Evolutionary conservation across 2,113 vertebrate genomes (phyloP).

Genomic region (Arenaria interpres): DNA sequence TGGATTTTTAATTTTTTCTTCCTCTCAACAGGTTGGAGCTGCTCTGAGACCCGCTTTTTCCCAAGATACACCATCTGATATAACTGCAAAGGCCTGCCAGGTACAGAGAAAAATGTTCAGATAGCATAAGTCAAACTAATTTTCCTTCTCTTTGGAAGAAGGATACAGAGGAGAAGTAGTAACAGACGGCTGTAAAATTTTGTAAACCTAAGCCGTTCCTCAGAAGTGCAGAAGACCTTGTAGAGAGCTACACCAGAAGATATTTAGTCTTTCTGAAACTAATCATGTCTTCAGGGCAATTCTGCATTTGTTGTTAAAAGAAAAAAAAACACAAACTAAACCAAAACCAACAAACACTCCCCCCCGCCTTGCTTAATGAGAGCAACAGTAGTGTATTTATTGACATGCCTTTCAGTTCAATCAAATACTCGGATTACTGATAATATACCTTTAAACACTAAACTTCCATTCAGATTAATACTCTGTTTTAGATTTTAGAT

Average conservation of each 20-base stretch:
- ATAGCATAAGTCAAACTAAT: not conserved
- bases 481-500: not conserved
- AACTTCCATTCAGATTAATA: not conserved
- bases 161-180: not conserved
- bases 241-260: not conserved
- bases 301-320: not conserved
- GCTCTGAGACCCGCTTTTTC: constrained; percentile 97
- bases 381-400: not conserved
- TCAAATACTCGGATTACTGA: not conserved
- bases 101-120: constrained; percentile 66
- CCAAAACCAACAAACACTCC: too few species aligned
- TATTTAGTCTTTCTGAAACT: not conserved
- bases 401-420: not conserved
- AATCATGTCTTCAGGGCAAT: not conserved
- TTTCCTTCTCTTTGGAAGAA: constrained; percentile 5
- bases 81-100: constrained; percentile 98
- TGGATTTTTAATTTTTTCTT: not conserved
- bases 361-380: not conserved
- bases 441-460: not conserved
- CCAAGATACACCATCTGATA: constrained; percentile 96
- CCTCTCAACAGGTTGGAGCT: constrained; percentile 86
- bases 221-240: not conserved
- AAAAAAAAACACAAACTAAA: not conserved
- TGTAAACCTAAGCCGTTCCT: not conserved
- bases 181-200: not conserved